Percentiles rank a stretch among this genome's conserved stretches.
Evolutionary conservation across 2,113 vertebrate species (phyloP).

Genomic region (Prochilodus magdalenae): DNA sequence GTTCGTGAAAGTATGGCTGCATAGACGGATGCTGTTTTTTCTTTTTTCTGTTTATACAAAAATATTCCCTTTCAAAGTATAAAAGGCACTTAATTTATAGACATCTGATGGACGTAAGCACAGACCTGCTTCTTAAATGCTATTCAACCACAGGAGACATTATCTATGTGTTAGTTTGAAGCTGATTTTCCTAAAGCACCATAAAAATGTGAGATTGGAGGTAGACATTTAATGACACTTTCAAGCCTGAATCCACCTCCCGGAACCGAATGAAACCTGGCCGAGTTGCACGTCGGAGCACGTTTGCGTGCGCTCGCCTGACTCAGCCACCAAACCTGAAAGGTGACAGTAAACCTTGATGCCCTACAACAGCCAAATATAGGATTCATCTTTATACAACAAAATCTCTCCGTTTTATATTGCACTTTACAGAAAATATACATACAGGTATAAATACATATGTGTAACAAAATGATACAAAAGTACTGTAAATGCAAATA

Average conservation of each 20-base stretch:
- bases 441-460: slow-evolving; percentile 73
- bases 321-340: slow-evolving; percentile 50
- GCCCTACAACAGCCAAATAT: slow-evolving; percentile 60
- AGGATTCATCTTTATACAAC: slow-evolving; percentile 55
- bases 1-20: slow-evolving; percentile 22
- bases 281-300: slow-evolving; percentile 63
- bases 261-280: slow-evolving; percentile 42
- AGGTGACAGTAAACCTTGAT: slow-evolving; percentile 68
- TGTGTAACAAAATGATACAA: slow-evolving; percentile 48
- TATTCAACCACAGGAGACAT: slow-evolving; percentile 46
- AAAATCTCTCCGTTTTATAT: slow-evolving; percentile 80
- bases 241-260: slow-evolving; percentile 55
- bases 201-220: slow-evolving; percentile 84
- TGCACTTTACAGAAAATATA: slow-evolving; percentile 85
- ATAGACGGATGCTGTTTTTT: slow-evolving; percentile 56
- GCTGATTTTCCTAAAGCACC: slow-evolving; percentile 73
- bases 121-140: slow-evolving; percentile 19
- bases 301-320: slow-evolving; percentile 35
- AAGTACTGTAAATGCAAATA: slow-evolving; percentile 59
- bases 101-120: slow-evolving; percentile 48
- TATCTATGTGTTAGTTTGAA: slow-evolving; percentile 40
- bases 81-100: slow-evolving; percentile 68
- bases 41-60: slow-evolving; percentile 60
- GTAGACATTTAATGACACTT: slow-evolving; percentile 73
- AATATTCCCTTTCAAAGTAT: slow-evolving; percentile 68